Evolutionary conservation across 2,797 vertebrate species (phyloP).

Genomic region (Lutjanus campechanus): DNA sequence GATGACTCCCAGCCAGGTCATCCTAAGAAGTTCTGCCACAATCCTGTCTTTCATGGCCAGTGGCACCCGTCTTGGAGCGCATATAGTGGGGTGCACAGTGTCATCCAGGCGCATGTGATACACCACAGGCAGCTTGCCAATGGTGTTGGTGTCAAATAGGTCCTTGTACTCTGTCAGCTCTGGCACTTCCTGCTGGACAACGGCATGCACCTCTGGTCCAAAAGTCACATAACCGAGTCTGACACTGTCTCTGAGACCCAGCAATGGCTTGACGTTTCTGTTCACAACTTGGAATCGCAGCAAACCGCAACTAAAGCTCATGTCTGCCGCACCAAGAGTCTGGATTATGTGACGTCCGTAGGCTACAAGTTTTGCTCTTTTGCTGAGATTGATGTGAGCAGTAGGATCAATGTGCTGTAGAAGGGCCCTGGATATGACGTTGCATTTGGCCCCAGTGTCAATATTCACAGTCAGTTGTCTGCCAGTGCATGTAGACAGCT

Average conservation of each 20-base stretch:
- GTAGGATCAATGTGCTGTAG: not conserved
- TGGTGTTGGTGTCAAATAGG: not conserved
- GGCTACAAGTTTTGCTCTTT: not conserved
- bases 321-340: not conserved
- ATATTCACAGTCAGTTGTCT: not conserved
- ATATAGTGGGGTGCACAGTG: not conserved
- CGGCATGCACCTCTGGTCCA: not conserved
- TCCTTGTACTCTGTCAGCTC: not conserved
- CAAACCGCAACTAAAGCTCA: not conserved
- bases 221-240: not conserved
- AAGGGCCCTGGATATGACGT: not conserved
- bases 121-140: not conserved
- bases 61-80: not conserved
- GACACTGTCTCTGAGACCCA: conserved; percentile 6
- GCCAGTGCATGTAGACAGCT: not conserved
- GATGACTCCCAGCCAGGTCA: not conserved
- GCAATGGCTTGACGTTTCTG: not conserved
- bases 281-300: not conserved
- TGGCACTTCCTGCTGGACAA: not conserved
- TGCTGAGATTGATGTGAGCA: not conserved
- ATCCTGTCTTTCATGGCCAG: not conserved
- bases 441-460: not conserved
- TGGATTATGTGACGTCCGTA: not conserved
- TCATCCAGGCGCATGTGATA: conserved; percentile 2
- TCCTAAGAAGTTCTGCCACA: not conserved